phyloP scores from a whole-genome alignment of 2,888 invertebrate genomes.

The Melipona bicolor region DNA sequence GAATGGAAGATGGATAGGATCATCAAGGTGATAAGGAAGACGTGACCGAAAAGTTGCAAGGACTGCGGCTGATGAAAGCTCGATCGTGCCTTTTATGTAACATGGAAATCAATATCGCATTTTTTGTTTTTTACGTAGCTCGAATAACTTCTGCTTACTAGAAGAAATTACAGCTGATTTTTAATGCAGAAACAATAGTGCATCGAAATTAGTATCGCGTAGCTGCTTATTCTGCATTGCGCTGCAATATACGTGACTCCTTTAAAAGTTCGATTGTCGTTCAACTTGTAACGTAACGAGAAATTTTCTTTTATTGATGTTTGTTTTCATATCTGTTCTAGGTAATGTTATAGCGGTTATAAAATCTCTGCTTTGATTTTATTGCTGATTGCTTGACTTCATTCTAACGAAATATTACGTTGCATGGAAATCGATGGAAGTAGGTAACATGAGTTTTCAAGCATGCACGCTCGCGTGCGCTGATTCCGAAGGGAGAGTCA shows the following conservation, averaged over 20 bases:
- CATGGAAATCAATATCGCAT: slow-evolving; percentile 50
- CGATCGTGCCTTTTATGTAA: slow-evolving; percentile 50
- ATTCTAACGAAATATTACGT: neutral
- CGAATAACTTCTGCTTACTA: neutral
- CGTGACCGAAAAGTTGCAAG: slow-evolving; percentile 20
- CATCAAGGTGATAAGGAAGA: neutral
- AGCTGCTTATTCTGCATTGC: slow-evolving; percentile 50
- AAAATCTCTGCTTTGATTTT: neutral
- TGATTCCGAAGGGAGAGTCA: neutral
- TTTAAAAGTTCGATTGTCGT: slow-evolving; percentile 14
- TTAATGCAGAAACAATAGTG: neutral
- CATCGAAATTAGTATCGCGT: neutral
- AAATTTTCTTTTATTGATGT: neutral
- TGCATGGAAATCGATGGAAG: neutral
- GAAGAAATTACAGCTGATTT: neutral
- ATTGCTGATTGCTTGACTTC: neutral
- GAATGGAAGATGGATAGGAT: neutral
- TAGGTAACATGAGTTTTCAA: neutral
- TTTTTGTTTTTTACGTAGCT: neutral
- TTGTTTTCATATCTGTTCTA: neutral
- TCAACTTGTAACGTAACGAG: neutral
- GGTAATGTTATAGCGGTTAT: no score
- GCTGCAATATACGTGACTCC: slow-evolving; percentile 46
- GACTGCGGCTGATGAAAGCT: slow-evolving; percentile 12
- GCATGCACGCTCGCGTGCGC: neutral